These are phyloP conservation scores for Lithosia quadra DNA, from an alignment of 2,888 invertebrate genomes.

Conservation along the genomic window DNA sequence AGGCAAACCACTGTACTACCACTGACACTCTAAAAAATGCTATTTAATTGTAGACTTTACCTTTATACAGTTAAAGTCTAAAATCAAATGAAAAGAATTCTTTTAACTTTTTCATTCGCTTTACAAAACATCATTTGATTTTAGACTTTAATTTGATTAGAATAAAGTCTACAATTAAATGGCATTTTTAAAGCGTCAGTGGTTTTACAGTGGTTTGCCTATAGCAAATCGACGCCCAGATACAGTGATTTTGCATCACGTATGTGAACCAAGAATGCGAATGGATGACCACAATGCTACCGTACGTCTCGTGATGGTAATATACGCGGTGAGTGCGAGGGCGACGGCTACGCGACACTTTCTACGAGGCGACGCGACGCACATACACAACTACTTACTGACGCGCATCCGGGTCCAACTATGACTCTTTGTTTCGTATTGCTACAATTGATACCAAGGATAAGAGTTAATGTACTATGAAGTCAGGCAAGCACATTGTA, in stretches of 20 bases:
- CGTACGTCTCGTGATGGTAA: constrained; percentile 21
- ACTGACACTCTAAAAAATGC: no score
- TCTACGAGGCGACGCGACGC: constrained; percentile 66
- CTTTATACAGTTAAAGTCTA: no score
- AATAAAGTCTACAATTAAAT: no score
- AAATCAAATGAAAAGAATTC: no score
- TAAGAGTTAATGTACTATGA: neutral
- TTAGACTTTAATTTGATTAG: no score
- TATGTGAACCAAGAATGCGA: neutral
- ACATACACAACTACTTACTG: constrained; percentile 61
- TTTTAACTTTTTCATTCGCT: no score
- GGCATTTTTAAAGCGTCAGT: no score
- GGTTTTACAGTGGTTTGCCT: no score
- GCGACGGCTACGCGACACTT: constrained; percentile 55
- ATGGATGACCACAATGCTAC: constrained; percentile 3
- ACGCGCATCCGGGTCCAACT: constrained; percentile 55
- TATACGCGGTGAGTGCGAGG: constrained; percentile 15
- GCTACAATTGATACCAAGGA: neutral
- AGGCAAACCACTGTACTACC: no score
- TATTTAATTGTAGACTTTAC: no score
- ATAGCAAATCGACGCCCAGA: no score
- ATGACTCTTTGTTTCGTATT: constrained; percentile 29
- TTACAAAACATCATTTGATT: no score
- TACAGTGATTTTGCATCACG: neutral
- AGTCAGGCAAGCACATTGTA: neutral